Evolutionary conservation across 1,140 invertebrate species (phyloP), one percentile per base, ranked within the genome.

Genomic region (Hesperophylax magnus): DNA sequence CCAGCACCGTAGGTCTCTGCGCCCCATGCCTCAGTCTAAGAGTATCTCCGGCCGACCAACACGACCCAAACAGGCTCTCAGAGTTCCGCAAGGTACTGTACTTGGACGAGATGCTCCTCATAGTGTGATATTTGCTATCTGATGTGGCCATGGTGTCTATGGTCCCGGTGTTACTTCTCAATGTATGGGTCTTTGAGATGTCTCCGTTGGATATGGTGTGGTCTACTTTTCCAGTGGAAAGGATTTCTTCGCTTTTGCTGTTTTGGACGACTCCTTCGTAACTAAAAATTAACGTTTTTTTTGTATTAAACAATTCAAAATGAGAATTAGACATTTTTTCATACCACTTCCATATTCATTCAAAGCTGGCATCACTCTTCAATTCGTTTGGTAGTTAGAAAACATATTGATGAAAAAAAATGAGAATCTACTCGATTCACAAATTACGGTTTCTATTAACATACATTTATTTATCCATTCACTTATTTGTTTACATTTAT

Each of bases 11-110:
- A 15, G 82, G 79, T 56, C 78, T 71, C 0, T n/a, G 18, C n/a
- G 63, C 34, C 39, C 77, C 77, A 17, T 76, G 63, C 27, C 60
- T 81, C 53, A 84, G 34, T 54, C 76, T 81, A 17, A 81, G 14
- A 3, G 82, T 84, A 18, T 81, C 80, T 56, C 82, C 80, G 52
- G 52, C 78, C 0, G 82, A 79, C 82, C 82, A 84, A 31, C 47
- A 81, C 11, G 82, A 77, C 0, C 82, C 82, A 24, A 84, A 84
- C 0, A 84, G 31, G 5, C 27, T 81, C 58, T 84, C 82, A 15
- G 82, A 84, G 67, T 84, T 84, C 52, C 80, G 79, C 54, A 84
- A 72, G 6, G 82, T 84, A 52, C 79, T 81, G 69, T 84, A 84
- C 67, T 84, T 84, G 0, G 80, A 84, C 39, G 77, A 78, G 6